Base-by-base conservation (phyloP, 2,113 vertebrate species). In the Sialia sialis region DNA sequence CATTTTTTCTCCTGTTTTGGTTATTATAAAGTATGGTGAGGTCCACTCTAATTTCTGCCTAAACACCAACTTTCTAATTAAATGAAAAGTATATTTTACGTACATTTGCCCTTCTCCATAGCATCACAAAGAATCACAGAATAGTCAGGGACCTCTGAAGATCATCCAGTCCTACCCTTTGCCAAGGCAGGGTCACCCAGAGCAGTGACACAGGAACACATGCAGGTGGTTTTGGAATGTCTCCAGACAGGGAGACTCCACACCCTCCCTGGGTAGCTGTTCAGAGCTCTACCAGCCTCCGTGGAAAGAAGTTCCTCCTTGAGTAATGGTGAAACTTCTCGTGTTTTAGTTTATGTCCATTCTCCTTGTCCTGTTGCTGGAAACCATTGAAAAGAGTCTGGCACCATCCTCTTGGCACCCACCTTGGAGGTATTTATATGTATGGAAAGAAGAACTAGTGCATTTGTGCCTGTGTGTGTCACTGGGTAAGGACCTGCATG, bases 151-250 rank as follows among this genome's bases (percentile, higher is more conserved):
- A 68, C 25, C 30, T 67, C 38, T 48, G 62, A 25, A 68, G n/a
- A 34, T 39, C 3, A 25, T 1, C 29, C 39, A 89, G 25, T 26
- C 25, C 78, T 41, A 4, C 6, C n/a, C 3, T n/a, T 25, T 82
- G 25, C 46, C 86, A 4, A 18, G 60, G n/a, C 27, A 60, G 54
- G 16, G 46, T 8, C 62, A 30, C 38, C 29, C 13, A 11, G n/a
- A 54, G 54, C 43, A 44, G 30, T 60, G 78, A 26, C 69, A 60
- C 39, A 34, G 77, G n/a, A 5, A 26, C 0, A 0, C 1, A 1
- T 13, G 62, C 69, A 22, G 46, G 6, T 60, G 54, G 16, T 2
- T 54, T 2, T 82, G 54, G 46, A 19, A 41, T 68, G 13, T 41
- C 25, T 55, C 46, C 62, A 68, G 46, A 39, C 0, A 39, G 54